Conservation (phyloP, 2,113 vertebrate species). For the Indri indri region DNA sequence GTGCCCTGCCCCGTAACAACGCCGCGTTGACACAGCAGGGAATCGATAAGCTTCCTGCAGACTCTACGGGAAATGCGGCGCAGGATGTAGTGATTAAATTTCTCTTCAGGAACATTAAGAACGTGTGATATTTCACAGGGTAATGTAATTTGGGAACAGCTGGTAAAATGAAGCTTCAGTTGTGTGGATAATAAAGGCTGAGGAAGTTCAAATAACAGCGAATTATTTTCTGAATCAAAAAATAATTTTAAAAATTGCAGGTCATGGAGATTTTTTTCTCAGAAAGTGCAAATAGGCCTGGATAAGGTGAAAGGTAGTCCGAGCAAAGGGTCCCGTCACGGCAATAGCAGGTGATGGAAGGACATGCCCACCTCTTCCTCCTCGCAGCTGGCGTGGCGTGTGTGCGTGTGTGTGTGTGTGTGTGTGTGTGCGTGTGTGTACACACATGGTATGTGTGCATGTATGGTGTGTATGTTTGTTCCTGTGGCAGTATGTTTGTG, state of each 20-base stretch:
- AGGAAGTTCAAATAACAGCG: not conserved
- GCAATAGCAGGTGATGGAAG: not conserved
- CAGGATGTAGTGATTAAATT: not conserved
- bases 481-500: no score
- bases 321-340: rapidly evolving
- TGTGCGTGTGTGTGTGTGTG: not conserved
- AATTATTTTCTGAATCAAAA: conserved; percentile 23
- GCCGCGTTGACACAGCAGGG: not conserved
- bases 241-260: not conserved
- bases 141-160: conserved; percentile 15
- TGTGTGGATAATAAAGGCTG: conserved; percentile 34
- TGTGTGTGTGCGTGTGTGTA: not conserved
- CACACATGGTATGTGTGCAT: not conserved
- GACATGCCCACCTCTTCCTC: rapidly evolving
- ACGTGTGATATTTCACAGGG: not conserved
- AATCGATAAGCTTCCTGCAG: not conserved
- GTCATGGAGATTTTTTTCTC: not conserved
- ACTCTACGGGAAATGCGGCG: not conserved
- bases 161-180: not conserved
- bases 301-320: no score
- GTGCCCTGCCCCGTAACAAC: not conserved
- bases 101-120: conserved; percentile 20
- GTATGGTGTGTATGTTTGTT: not conserved
- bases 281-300: not conserved
- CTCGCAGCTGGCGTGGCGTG: not conserved